Conservation (phyloP, 2,888 invertebrate species). For the Entomobrya multifasciata region DNA sequence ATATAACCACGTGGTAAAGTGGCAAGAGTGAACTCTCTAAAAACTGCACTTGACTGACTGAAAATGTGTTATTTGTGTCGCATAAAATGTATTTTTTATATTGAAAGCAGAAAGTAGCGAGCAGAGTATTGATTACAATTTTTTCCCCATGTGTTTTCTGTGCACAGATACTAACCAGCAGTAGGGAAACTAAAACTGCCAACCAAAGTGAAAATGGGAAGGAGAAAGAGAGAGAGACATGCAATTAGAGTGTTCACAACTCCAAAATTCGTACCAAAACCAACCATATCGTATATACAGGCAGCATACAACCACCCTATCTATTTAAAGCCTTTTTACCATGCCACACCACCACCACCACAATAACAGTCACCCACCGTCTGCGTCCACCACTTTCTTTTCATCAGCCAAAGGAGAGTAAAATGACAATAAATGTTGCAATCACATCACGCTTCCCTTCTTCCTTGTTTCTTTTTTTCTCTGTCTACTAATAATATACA, state of each 20-base stretch:
- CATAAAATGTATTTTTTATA: too few relatives aligned
- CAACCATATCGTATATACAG: neutral
- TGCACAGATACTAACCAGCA: neutral
- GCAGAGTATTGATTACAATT: conserved; percentile 32
- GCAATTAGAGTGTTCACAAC: conserved; percentile 21
- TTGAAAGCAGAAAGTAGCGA: too few relatives aligned
- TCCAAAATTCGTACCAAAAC: neutral
- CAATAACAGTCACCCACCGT: neutral
- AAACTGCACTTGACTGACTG: too few relatives aligned
- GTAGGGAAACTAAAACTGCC: conserved; percentile 14
- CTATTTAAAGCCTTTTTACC: neutral
- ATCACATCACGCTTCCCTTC: conserved; percentile 41
- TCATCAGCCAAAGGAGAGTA: conserved; percentile 22
- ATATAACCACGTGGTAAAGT: too few relatives aligned
- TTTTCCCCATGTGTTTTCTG: neutral
- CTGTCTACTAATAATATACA: neutral
- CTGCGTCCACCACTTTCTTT: conserved; percentile 18
- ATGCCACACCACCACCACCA: neutral
- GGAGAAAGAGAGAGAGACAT: conserved; percentile 20
- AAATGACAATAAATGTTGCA: conserved; percentile 50
- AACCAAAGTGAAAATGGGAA: conserved; percentile 26
- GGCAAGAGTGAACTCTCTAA: too few relatives aligned
- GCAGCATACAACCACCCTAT: neutral
- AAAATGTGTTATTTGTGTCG: too few relatives aligned
- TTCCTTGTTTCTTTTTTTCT: neutral